A percentile compares a stretch with the other conserved stretches of the same genome.
phyloP scores from a whole-genome alignment of 1,140 invertebrate genomes.

The Micrasema longulum region DNA sequence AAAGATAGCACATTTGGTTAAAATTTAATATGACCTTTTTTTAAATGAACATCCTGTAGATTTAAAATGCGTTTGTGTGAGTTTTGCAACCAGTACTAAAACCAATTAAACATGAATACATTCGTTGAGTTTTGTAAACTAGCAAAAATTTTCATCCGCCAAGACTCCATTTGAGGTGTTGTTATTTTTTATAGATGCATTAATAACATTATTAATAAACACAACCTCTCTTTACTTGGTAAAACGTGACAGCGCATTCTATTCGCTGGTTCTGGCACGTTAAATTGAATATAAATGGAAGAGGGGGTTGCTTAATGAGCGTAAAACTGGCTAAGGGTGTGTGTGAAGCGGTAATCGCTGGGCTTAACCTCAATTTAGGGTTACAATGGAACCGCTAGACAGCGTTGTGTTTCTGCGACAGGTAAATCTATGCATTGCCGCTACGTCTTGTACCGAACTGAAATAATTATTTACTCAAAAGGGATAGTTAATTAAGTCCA shows the following conservation, averaged over 20 bases:
- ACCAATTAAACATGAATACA: too few relatives aligned
- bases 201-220: neutral
- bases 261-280: neutral
- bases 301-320: slow-evolving; percentile 31
- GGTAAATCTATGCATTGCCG: slow-evolving; percentile 32
- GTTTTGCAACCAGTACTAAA: too few relatives aligned
- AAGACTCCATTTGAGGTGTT: too few relatives aligned
- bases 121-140: too few relatives aligned
- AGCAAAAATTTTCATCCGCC: too few relatives aligned
- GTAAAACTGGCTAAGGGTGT: slow-evolving; percentile 34
- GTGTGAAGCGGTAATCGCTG: slow-evolving; percentile 17
- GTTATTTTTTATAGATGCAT: too few relatives aligned
- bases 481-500: slow-evolving; percentile 22
- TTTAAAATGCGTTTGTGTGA: too few relatives aligned
- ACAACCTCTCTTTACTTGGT: neutral
- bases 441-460: slow-evolving; percentile 17
- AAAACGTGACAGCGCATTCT: slow-evolving; percentile 36
- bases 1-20: too few relatives aligned
- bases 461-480: slow-evolving; percentile 4
- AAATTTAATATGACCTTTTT: too few relatives aligned
- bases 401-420: slow-evolving; percentile 14
- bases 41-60: too few relatives aligned
- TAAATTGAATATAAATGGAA: slow-evolving; percentile 33
- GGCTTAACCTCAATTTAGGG: slow-evolving; percentile 36
- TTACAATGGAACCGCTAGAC: slow-evolving; percentile 20